These are phyloP conservation scores for Hydrotaea diabolus DNA, from an alignment of 2,888 invertebrate species.

Conservation along the genomic window DNA sequence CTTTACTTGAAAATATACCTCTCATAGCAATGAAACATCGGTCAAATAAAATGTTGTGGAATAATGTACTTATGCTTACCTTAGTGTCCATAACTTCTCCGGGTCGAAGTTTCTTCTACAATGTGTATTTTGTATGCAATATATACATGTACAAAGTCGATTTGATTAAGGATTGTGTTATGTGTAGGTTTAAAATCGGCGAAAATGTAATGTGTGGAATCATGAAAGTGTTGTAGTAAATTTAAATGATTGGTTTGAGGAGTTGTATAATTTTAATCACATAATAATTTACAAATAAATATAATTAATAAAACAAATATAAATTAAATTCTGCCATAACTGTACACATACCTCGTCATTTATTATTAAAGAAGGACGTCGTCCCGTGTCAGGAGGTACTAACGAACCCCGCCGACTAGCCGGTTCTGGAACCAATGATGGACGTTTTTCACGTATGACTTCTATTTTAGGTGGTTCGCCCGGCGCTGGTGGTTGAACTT, in stretches of 20 bases:
- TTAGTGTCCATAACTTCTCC: constrained; percentile 96
- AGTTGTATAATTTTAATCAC: neutral
- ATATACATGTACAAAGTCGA: neutral
- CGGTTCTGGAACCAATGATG: constrained; percentile 87
- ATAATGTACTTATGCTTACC: constrained; percentile 84
- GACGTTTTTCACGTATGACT: constrained; percentile 91
- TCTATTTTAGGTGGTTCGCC: constrained; percentile 90
- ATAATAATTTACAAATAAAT: neutral
- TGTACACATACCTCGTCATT: constrained; percentile 92
- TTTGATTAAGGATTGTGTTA: no score
- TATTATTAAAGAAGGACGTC: constrained; percentile 94
- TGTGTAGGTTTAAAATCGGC: no score
- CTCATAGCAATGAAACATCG: no score
- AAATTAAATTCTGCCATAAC: neutral
- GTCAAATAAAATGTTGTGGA: no score
- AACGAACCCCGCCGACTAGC: constrained; percentile 91
- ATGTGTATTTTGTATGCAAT: constrained; percentile 52
- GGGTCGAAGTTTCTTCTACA: constrained; percentile 88
- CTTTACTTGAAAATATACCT: no score
- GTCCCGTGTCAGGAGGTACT: constrained; percentile 92
- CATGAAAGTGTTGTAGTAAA: constrained; percentile 57
- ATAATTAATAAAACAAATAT: neutral
- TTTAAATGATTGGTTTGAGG: constrained; percentile 27
- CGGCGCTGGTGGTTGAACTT: constrained; percentile 85
- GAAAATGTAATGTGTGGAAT: neutral